A percentile compares a stretch with the other conserved stretches of the same genome.
These are phyloP conservation scores for Meloidogyne hapla DNA, from an alignment of 1,140 invertebrate genomes.

Conservation along the genomic window DNA sequence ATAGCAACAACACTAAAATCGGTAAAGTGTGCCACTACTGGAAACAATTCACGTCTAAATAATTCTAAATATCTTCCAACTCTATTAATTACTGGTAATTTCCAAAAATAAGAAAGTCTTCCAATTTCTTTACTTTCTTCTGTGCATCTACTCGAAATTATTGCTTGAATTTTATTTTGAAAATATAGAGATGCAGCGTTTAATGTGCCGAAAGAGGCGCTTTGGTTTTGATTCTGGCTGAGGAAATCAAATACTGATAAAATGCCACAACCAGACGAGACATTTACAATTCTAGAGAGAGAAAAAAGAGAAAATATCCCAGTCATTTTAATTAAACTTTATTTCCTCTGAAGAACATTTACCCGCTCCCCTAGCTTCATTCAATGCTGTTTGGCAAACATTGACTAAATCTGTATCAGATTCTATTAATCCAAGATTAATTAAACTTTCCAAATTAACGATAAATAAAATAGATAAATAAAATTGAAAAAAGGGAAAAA, in stretches of 20 bases:
- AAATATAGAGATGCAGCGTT: slow-evolving; percentile 36
- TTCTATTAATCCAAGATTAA: slow-evolving; percentile 40
- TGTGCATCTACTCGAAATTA: slow-evolving; percentile 43
- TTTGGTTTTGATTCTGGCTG: slow-evolving; percentile 22
- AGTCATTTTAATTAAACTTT: slow-evolving; percentile 21
- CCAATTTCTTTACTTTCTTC: slow-evolving; percentile 45
- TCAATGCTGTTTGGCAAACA: slow-evolving; percentile 32
- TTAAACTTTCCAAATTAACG: neutral
- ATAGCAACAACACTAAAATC: slow-evolving; percentile 37
- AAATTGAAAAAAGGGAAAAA: neutral
- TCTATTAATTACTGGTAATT: slow-evolving; percentile 45
- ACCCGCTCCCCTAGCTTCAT: slow-evolving; percentile 35
- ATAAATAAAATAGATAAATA: neutral
- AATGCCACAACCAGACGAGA: slow-evolving; percentile 14
- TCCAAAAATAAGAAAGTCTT: slow-evolving; percentile 50
- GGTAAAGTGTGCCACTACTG: slow-evolving; percentile 43
- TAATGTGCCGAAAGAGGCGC: neutral
- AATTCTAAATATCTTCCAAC: slow-evolving; percentile 29
- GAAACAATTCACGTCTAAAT: slow-evolving; percentile 37
- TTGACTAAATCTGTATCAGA: slow-evolving; percentile 31
- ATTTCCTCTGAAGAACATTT: slow-evolving; percentile 34
- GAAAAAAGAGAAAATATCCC: too few species aligned
- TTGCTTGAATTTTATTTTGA: slow-evolving; percentile 38
- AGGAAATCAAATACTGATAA: neutral
- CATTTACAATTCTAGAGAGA: slow-evolving; percentile 36